These are phyloP conservation scores for Gasterosteus nipponicus DNA, from an alignment of 2,113 vertebrate species.

Conservation along the genomic window DNA sequence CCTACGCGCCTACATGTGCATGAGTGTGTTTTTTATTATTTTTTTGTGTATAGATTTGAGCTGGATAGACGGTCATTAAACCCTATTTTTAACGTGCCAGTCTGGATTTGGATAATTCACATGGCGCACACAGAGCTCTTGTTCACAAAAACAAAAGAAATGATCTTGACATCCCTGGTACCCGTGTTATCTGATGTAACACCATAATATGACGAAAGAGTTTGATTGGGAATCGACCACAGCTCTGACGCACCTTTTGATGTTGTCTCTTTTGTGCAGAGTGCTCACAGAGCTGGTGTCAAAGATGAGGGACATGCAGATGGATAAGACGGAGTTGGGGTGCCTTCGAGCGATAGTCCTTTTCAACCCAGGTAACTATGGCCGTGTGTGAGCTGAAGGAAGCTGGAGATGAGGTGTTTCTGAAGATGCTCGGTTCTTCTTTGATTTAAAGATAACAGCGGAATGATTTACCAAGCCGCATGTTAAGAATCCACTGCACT, in stretches of 20 bases:
- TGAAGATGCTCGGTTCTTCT: background rate
- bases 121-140: background rate
- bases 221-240: background rate
- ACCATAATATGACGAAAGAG: background rate
- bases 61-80: slow-evolving; percentile 22
- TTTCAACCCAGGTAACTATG: slow-evolving; percentile 91
- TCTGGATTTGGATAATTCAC: slow-evolving; percentile 39
- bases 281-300: slow-evolving; percentile 98
- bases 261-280: slow-evolving; percentile 73
- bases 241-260: slow-evolving; percentile 19
- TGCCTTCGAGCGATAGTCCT: slow-evolving; percentile 97
- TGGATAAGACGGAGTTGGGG: slow-evolving; percentile 99
- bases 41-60: slow-evolving; percentile 39
- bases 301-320: slow-evolving; percentile 99
- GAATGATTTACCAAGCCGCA: background rate
- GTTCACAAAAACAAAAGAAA: slow-evolving; percentile 29
- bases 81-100: slow-evolving; percentile 29
- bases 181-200: slow-evolving; percentile 4
- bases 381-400: background rate
- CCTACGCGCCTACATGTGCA: slow-evolving; percentile 10
- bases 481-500: background rate
- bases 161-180: slow-evolving; percentile 25
- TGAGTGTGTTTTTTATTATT: slow-evolving; percentile 26
- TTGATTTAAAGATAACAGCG: background rate
- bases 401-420: background rate